Percentiles rank a stretch among this genome's conserved stretches.
Evolutionary conservation across 2,888 invertebrate species (phyloP).

Genomic region (Coelopa pilipes): DNA sequence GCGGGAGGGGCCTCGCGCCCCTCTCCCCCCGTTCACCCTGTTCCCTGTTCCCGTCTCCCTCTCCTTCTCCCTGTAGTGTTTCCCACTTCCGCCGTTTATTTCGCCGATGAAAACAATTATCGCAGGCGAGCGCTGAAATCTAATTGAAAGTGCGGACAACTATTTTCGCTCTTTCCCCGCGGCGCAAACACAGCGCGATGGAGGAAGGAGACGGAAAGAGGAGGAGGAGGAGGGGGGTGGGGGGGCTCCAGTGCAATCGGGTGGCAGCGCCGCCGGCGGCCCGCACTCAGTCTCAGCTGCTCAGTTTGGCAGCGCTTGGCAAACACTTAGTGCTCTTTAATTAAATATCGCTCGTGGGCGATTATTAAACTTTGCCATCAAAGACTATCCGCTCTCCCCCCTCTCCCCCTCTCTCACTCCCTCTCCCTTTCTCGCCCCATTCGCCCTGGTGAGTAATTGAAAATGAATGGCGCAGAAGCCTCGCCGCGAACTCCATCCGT

Average conservation of each 20-base stretch:
- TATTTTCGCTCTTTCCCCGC: not conserved
- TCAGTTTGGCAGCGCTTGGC: not conserved
- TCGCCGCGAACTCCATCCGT: not conserved
- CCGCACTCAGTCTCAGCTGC: not conserved
- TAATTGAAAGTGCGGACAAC: constrained; percentile 13
- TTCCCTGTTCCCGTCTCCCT: too few species aligned
- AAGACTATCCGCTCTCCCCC: not conserved
- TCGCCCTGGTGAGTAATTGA: constrained; percentile 2
- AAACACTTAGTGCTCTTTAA: constrained; percentile 14
- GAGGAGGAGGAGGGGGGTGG: not conserved
- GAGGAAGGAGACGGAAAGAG: too few species aligned
- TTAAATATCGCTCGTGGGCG: constrained; percentile 26
- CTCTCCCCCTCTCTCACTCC: too few species aligned
- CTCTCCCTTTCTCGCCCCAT: too few species aligned
- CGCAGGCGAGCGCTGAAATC: not conserved
- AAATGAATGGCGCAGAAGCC: constrained; percentile 25
- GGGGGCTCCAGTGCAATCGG: not conserved
- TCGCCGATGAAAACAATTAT: not conserved
- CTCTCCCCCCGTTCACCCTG: too few species aligned
- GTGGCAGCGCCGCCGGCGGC: not conserved
- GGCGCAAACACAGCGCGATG: not conserved
- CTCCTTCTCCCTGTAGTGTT: too few species aligned
- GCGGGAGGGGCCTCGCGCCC: too few species aligned
- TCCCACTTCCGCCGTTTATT: not conserved
- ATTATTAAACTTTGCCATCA: constrained; percentile 19